Percentiles rank a stretch among this genome's conserved stretches.
Evolutionary conservation across 2,888 invertebrate genomes (phyloP).

Genomic region (Odontocolon sp.): DNA sequence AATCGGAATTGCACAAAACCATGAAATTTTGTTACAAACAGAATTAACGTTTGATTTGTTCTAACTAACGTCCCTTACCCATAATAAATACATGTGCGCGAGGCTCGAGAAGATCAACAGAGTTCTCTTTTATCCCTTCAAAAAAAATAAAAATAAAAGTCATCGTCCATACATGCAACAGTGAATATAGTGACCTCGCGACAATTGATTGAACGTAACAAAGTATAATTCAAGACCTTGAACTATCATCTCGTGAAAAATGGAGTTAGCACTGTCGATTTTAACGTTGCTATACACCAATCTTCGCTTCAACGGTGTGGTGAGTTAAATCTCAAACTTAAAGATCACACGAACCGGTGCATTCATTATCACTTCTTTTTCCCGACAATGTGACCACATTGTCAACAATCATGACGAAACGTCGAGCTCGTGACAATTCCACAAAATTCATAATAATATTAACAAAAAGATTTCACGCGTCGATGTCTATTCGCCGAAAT

Average conservation of each 20-base stretch:
- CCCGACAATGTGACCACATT: no score
- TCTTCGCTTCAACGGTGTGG: slow-evolving; percentile 60
- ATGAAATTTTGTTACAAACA: not conserved
- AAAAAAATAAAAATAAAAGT: not conserved
- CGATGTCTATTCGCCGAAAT: no score
- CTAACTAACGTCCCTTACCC: no score
- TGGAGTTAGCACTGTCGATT: slow-evolving; percentile 63
- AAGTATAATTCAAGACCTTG: slow-evolving; percentile 46
- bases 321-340: slow-evolving; percentile 52
- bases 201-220: slow-evolving; percentile 45
- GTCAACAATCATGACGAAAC: no score
- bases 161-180: not conserved
- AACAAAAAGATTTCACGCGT: no score
- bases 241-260: slow-evolving; percentile 44
- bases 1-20: no score
- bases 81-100: not conserved
- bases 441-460: no score
- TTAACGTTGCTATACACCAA: slow-evolving; percentile 62
- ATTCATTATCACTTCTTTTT: no score
- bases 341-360: not conserved
- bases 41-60: not conserved
- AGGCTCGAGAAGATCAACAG: not conserved
- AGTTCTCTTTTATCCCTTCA: not conserved
- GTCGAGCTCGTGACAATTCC: no score
- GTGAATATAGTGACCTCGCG: slow-evolving; percentile 21